Conservation (phyloP, 1,140 invertebrate species). For the Ericerus pela region DNA sequence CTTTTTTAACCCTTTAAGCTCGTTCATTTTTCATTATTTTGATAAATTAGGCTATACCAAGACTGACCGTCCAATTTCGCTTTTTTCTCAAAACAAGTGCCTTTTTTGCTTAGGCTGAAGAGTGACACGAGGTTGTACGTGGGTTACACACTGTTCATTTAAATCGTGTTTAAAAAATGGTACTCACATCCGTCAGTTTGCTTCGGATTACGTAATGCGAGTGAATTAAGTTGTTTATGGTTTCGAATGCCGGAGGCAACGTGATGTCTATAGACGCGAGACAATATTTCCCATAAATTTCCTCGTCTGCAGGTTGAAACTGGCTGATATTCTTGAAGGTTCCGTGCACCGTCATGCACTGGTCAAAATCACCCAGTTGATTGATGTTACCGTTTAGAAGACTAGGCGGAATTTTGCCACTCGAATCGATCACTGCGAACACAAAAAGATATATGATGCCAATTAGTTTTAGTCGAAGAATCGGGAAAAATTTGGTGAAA, state of each 20-base stretch:
- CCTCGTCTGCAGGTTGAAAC: conserved; percentile 30
- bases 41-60: too few species aligned
- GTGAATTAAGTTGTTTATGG: conserved; percentile 40
- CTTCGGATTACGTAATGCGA: conserved; percentile 46
- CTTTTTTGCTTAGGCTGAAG: too few species aligned
- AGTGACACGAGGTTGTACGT: too few species aligned
- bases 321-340: not conserved
- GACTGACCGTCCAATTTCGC: too few species aligned
- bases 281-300: conserved; percentile 43
- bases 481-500: too few species aligned
- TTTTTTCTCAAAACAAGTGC: too few species aligned
- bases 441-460: too few species aligned
- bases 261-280: conserved; percentile 40
- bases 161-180: not conserved
- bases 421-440: conserved; percentile 45
- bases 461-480: too few species aligned
- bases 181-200: conserved; percentile 45
- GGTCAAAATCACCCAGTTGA: conserved; percentile 46
- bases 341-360: conserved; percentile 33
- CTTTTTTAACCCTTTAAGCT: too few species aligned
- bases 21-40: too few species aligned
- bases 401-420: conserved; percentile 43
- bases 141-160: not conserved
- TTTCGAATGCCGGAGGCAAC: conserved; percentile 34
- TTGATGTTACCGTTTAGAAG: conserved; percentile 46